Evolutionary conservation across 2,797 vertebrate genomes (phyloP), one percentile per base, ranked within the genome.

Genomic region (Semaprochilodus insignis): DNA sequence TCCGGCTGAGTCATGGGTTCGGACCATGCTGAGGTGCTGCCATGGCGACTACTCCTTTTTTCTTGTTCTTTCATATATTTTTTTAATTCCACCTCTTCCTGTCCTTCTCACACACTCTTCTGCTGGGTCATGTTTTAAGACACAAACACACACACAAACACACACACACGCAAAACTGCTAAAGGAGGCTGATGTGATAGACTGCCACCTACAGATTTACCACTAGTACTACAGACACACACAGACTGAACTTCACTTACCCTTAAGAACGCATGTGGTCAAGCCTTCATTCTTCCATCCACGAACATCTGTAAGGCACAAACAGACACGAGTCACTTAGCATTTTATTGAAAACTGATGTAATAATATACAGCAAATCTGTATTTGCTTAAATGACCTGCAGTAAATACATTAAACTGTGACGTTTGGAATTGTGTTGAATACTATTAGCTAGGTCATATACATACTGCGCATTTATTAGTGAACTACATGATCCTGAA

Each of bases 161-260:
- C 74, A 80, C 83, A 83, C 74, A 19, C 55, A 81, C 67, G 54
- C 52, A 82, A 67, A 82, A 85, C 81, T 67, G 59, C 82, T 85
- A 72, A 82, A 83, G 54, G 87, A 81, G 1, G 59, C 78, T 51
- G 51, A 36, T 81, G 89, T 92, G 91, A 92, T 76, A 76, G 60
- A 44, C 89, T 90, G 92, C 90, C 92, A 91, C 88, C 93, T 93
- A 90, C 91, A 94, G 93, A 90, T 84, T 85, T 84, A 52, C 67
- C 78, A 76, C 82, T 31, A 88, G 89, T 89, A 93, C 88, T 92
- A 88, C 92, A 84, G 74, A 59, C 79, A 19, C 77, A 16, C 76
- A 79, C 51, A 69, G 65, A n/a, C 25, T 75, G 70, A 54, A 85
- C 57, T 86, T 84, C 89, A 85, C 84, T 93, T 82, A 93, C 93